Evolutionary conservation across 35 echinoderm and acorn worm species (phyloP).

Genomic region (Eucidaris tribuloides): DNA sequence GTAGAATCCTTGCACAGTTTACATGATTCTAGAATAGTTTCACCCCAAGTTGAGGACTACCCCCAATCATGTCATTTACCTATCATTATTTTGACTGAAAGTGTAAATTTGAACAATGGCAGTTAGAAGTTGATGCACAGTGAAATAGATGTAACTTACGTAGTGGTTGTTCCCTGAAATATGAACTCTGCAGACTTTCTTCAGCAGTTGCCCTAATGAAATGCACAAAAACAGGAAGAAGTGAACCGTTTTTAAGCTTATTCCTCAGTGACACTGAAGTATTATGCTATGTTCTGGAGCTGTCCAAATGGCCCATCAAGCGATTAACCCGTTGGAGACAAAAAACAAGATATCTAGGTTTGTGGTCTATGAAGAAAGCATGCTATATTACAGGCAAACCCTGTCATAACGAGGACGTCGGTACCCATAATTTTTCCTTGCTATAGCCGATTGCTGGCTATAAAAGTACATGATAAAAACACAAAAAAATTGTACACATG

Average conservation of each 20-base stretch:
- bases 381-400: not conserved
- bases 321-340: not conserved
- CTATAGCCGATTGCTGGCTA: too few species aligned
- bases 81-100: not conserved
- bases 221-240: constrained; percentile 3
- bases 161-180: constrained; percentile 91
- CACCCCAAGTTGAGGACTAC: not conserved
- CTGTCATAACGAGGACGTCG: too few species aligned
- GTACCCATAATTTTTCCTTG: not conserved
- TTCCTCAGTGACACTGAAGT: not conserved
- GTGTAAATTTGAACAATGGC: not conserved
- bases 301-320: not conserved
- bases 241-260: not conserved
- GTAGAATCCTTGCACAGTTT: not conserved
- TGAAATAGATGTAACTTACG: constrained; percentile 66
- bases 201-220: constrained; percentile 83
- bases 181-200: constrained; percentile 81
- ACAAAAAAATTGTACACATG: too few species aligned
- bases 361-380: not conserved
- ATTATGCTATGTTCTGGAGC: not conserved
- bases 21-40: not conserved
- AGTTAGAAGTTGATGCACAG: not conserved
- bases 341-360: not conserved
- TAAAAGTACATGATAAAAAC: too few species aligned
- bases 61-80: not conserved